Conservation (phyloP, 2,888 invertebrate species). For the Pimpla rufipes region DNA sequence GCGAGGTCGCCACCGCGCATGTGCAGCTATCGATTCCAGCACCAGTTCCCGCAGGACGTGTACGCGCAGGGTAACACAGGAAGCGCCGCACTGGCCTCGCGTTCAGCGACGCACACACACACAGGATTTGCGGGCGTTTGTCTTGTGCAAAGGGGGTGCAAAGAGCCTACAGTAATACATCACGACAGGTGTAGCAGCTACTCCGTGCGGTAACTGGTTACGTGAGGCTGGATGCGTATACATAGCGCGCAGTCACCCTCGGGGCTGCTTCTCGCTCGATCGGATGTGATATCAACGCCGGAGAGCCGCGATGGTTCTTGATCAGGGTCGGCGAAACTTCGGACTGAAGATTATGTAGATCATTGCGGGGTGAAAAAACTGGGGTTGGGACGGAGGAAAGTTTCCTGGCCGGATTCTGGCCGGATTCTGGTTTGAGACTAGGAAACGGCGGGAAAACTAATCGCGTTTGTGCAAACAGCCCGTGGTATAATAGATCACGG, state of each 20-base stretch:
- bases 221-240: slow-evolving; percentile 20
- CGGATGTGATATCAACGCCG: slow-evolving; percentile 30
- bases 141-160: slow-evolving; percentile 37
- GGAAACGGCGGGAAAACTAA: too few species aligned
- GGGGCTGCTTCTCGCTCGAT: slow-evolving; percentile 41
- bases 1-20: slow-evolving; percentile 77
- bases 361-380: too few species aligned
- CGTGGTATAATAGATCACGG: too few species aligned
- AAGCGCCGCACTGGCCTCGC: slow-evolving; percentile 52
- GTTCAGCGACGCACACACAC: slow-evolving; percentile 7
- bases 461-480: too few species aligned
- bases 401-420: too few species aligned
- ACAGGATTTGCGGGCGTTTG: slow-evolving; percentile 31
- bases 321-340: neutral
- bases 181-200: slow-evolving; percentile 60
- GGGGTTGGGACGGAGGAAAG: too few species aligned
- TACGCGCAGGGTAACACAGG: slow-evolving; percentile 69
- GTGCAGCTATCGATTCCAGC: slow-evolving; percentile 84
- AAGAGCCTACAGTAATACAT: slow-evolving; percentile 54
- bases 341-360: neutral
- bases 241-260: slow-evolving; percentile 13
- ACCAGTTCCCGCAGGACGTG: slow-evolving; percentile 76
- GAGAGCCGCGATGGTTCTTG: slow-evolving; percentile 18
- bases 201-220: slow-evolving; percentile 49
- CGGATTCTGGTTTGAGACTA: neutral